Evolutionary conservation across 2,797 vertebrate genomes (phyloP).

Genomic region (Thamnophis elegans): DNA sequence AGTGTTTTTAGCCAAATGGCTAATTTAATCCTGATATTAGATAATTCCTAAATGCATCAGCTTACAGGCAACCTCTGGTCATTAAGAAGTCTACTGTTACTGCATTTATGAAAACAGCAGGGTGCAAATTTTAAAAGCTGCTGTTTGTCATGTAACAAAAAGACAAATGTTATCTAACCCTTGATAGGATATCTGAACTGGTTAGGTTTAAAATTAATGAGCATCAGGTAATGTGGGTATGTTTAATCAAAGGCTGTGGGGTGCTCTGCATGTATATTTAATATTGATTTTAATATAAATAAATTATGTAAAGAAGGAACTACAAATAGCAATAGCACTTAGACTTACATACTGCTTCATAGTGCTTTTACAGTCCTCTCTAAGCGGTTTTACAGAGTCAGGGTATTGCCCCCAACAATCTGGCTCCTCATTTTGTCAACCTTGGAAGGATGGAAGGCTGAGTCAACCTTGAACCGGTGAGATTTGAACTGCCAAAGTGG

Average conservation of each 20-base stretch:
- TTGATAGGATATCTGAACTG: slow-evolving; percentile 13
- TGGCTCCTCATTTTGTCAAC: no score
- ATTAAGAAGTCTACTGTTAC: background rate
- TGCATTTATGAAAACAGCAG: background rate
- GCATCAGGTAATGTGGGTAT: slow-evolving; percentile 16
- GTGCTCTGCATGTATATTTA: slow-evolving; percentile 28
- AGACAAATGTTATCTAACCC: background rate
- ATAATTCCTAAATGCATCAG: background rate
- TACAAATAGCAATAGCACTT: no score
- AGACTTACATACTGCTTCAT: no score
- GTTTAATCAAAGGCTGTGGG: slow-evolving; percentile 10
- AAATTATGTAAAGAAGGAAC: slow-evolving; percentile 10
- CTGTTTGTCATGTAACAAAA: slow-evolving; percentile 11
- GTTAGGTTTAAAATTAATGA: slow-evolving; percentile 7
- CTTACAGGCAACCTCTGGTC: no score
- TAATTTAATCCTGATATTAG: background rate
- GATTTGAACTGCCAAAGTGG: no score
- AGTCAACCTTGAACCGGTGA: no score
- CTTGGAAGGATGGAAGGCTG: no score
- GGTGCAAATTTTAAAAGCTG: background rate
- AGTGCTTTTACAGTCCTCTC: no score
- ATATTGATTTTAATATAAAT: slow-evolving; percentile 3
- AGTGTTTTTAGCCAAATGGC: background rate
- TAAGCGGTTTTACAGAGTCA: no score
- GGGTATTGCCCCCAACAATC: no score